Base-by-base conservation (phyloP, 2,888 invertebrate genomes). In the Heliconius cydno region DNA sequence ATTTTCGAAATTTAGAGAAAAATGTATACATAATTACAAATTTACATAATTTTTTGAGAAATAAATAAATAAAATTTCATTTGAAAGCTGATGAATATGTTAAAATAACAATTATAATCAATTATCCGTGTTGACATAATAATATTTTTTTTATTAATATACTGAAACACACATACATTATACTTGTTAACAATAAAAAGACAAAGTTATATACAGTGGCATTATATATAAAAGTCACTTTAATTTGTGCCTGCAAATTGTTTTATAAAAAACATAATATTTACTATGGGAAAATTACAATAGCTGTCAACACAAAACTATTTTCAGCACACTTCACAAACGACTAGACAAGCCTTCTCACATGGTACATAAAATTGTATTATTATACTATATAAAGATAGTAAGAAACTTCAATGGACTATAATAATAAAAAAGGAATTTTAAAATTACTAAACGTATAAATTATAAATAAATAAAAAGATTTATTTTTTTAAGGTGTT, bases 161-260 rank as follows among this genome's bases (percentile, higher is more conserved):
- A 57, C 30, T 30, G 22, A 57, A 72, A 57, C 52, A 52, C 30
- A 46, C 52, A 57, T 57, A 52, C 25, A 25, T 60, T 15, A 28
- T 12, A 65, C 4, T 6, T 28, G 2, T 28, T 15, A 2, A 15
- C 15, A 41, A 30, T 57, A 34, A 5, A 52, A 57, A 34, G 57
- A 28, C 4, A 30, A 13, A 72, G 22, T 65, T 57, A 57, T 60
- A 60, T 73, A 73, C 34, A 73, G 19, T 13, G 4, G n/a, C 13
- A 34, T 57, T 34, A 72, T 30, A 57, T 34, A 38, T 60, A 60
- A 30, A 38, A 73, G n/a, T 57, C 60, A 73, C 38, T 60, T 38
- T 19, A 73, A 73, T 73, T 73, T 73, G 73, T 73, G 73, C 73
- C 60, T 73, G 15, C 15, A 60, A 34, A 15, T 60, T 73, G 19